Base-by-base conservation (phyloP, 2,888 invertebrate species). In the Seira musarum region DNA sequence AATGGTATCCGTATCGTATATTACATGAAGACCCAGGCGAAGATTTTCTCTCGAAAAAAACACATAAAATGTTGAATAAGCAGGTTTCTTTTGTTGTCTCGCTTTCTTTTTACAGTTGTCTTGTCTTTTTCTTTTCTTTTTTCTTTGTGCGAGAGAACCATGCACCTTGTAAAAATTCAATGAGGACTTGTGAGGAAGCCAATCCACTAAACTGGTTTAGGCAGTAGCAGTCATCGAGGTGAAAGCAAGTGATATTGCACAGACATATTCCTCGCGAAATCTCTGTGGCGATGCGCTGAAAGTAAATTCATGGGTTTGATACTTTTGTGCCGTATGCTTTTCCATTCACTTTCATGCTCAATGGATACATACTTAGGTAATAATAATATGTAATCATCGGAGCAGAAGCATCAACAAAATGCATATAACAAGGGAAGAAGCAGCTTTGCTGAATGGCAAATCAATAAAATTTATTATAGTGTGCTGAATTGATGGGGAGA, bases 381-480 rank as follows among this genome's bases (percentile, higher is more conserved):
- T 30, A 30, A 30, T 30, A 30, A 60, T 60, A 21, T 60, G 21
- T 21, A 60, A 60, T 60, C 60, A 15, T 60, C 21, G 2, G 19
- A 60, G 19, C 60, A 60, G 60, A 60, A 60, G n/a, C 6, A 15
- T 5, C 60, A 60, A 22, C 60, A 60, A n/a, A 49, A n/a, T 49
- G 49, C 30, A 30, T 53, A 53, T 60, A 60, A 60, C 49, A 21
- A 21, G 73, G 68, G 46, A 71, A 60, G 61, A 53, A 69, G 61
- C 69, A 57, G 25, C 69, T 73, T 57, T 65, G 69, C 68, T 84
- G 82, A 84, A 86, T 85, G 83, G 86, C 77, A 83, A 86, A 86
- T 86, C 85, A 81, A 86, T 86, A 85, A 83, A 83, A 85, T 86
- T 86, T 86, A 86, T 85, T 83, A 83, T 84, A 82, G 84, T 82